Conservation (phyloP, 1,140 invertebrate genomes). For the Ceratosolen fusciceps region DNA sequence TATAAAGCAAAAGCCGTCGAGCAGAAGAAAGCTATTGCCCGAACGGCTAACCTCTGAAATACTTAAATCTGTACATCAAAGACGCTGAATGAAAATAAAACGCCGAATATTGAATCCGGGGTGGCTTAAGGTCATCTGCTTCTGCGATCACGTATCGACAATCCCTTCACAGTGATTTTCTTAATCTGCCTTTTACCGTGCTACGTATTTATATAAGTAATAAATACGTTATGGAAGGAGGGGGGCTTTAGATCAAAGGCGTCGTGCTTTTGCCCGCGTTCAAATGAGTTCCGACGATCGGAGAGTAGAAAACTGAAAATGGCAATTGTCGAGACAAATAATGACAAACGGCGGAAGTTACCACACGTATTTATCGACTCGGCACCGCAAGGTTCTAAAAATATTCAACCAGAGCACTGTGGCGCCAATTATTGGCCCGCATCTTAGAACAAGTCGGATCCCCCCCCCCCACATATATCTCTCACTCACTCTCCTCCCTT, state of each 20-base stretch:
- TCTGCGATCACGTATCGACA: background rate
- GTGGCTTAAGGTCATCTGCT: background rate
- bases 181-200: background rate
- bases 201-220: slow-evolving; percentile 4
- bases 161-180: background rate
- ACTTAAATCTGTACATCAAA: slow-evolving; percentile 46
- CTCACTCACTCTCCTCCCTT: too few relatives aligned
- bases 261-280: background rate
- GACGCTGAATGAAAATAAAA: slow-evolving; percentile 10
- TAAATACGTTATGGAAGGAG: background rate
- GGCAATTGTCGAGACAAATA: background rate
- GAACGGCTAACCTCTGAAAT: background rate
- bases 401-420: background rate
- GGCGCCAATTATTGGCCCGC: slow-evolving; percentile 22
- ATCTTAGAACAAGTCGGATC: background rate
- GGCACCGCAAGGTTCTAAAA: slow-evolving; percentile 20
- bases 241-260: background rate
- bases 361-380: background rate
- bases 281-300: background rate
- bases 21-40: background rate
- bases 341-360: slow-evolving; percentile 5
- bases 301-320: background rate
- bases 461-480: too few relatives aligned
- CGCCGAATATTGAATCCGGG: slow-evolving; percentile 21
- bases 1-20: background rate